A percentile compares a stretch with the other conserved stretches of the same genome.
phyloP scores from a whole-genome alignment of 64 coral and sea anemone genomes.

The Porites lutea region DNA sequence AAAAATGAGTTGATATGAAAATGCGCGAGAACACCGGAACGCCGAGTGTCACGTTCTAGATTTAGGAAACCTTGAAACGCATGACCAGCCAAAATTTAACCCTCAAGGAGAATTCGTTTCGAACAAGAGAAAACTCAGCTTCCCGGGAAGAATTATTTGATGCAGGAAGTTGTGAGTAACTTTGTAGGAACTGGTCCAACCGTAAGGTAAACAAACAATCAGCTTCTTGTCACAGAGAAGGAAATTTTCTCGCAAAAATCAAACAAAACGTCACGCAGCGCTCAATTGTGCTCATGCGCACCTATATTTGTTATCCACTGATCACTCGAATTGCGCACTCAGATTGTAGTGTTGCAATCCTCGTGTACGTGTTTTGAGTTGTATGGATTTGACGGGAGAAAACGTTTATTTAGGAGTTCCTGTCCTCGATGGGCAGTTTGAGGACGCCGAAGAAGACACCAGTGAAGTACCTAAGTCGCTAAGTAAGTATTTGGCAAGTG shows the following conservation, averaged over 20 bases:
- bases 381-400: not conserved
- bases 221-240: not conserved
- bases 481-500: conserved; percentile 10
- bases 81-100: not conserved
- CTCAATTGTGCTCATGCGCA: conserved; percentile 7
- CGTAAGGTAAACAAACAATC: not conserved
- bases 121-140: not conserved
- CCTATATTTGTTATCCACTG: not conserved
- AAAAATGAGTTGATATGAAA: not conserved
- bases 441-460: conserved; percentile 87
- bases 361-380: not conserved
- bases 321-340: not conserved
- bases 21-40: not conserved
- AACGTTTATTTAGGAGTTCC: not conserved
- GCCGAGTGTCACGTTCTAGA: conserved; percentile 13
- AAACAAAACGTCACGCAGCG: not conserved
- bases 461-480: conserved; percentile 64
- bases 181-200: not conserved
- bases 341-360: not conserved
- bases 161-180: not conserved
- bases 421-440: conserved; percentile 74
- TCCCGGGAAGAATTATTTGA: not conserved
- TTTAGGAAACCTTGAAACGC: not conserved
- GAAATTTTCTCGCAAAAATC: not conserved
- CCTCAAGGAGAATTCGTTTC: not conserved